phyloP scores from a whole-genome alignment of 2,888 invertebrate species.

The Noctua comes region DNA sequence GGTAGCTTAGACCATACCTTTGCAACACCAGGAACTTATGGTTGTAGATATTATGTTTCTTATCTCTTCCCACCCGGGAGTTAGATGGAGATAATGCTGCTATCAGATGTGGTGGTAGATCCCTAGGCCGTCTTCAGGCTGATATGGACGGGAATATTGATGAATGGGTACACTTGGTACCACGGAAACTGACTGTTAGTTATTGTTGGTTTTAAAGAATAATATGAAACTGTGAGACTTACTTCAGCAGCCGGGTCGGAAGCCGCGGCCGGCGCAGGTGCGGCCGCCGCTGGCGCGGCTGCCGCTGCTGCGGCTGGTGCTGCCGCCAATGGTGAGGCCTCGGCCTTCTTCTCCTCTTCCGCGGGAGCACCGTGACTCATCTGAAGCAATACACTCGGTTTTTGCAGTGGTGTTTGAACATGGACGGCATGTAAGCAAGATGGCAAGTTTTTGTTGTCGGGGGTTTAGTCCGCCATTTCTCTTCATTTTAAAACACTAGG shows the following conservation, averaged over 20 bases:
- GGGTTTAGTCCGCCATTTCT: not conserved
- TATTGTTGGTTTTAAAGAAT: not conserved
- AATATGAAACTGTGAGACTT: not conserved
- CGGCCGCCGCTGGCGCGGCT: constrained; percentile 18
- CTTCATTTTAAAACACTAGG: not conserved
- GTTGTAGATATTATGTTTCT: not conserved
- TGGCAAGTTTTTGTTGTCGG: not conserved
- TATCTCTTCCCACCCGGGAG: not conserved
- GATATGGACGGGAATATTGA: not conserved
- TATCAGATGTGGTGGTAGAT: not conserved
- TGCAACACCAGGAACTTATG: not conserved
- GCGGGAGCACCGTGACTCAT: constrained; percentile 75
- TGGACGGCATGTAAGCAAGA: not conserved
- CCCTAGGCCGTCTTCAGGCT: not conserved
- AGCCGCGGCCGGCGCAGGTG: constrained; percentile 29
- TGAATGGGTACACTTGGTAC: not conserved
- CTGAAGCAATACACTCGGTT: constrained; percentile 61
- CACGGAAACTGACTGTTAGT: not conserved
- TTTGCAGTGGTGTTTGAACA: not conserved
- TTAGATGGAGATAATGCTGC: not conserved
- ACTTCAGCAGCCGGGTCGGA: constrained; percentile 50
- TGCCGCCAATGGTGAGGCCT: constrained; percentile 38
- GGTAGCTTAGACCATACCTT: not conserved
- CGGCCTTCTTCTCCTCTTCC: constrained; percentile 77
- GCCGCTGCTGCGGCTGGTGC: constrained; percentile 1